Evolutionary conservation across 2,113 vertebrate species (phyloP).

Genomic region (Synchiropus splendidus): DNA sequence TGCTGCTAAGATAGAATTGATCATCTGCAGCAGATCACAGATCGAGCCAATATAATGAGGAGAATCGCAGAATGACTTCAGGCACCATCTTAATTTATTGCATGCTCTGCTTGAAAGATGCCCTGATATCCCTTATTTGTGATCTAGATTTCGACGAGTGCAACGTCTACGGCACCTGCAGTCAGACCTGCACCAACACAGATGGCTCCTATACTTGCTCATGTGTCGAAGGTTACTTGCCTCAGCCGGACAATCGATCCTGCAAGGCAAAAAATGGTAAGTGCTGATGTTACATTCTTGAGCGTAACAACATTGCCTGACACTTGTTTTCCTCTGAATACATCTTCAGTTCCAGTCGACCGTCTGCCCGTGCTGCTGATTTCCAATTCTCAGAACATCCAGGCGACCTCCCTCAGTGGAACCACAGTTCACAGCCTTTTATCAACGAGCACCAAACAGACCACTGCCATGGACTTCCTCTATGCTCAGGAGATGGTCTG

Average conservation of each 20-base stretch:
- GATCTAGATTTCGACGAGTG: slow-evolving; percentile 87
- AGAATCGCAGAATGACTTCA: too few species aligned
- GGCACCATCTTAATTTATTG: too few species aligned
- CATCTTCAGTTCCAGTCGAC: slow-evolving; percentile 75
- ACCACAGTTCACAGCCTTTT: slow-evolving; percentile 75
- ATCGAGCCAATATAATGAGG: too few species aligned
- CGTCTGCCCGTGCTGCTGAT: slow-evolving; percentile 87
- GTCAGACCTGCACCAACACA: slow-evolving; percentile 85
- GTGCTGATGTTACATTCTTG: not conserved
- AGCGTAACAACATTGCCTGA: too few species aligned
- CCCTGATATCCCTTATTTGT: too few species aligned
- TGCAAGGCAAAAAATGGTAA: slow-evolving; percentile 97
- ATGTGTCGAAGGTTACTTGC: slow-evolving; percentile 88
- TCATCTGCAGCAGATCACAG: too few species aligned
- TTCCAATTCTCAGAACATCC: slow-evolving; percentile 94
- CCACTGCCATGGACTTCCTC: slow-evolving; percentile 96
- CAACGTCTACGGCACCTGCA: slow-evolving; percentile 85
- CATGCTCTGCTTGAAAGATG: too few species aligned
- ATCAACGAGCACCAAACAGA: slow-evolving; percentile 88
- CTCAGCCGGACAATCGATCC: slow-evolving; percentile 90
- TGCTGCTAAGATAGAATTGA: too few species aligned
- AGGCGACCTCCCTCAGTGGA: slow-evolving; percentile 86
- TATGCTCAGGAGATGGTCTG: slow-evolving; percentile 87
- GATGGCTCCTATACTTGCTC: slow-evolving; percentile 84
- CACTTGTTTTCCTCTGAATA: too few species aligned